These are phyloP conservation scores for Odocoileus virginianus DNA, from an alignment of 2,113 vertebrate genomes.

Conservation along the genomic window DNA sequence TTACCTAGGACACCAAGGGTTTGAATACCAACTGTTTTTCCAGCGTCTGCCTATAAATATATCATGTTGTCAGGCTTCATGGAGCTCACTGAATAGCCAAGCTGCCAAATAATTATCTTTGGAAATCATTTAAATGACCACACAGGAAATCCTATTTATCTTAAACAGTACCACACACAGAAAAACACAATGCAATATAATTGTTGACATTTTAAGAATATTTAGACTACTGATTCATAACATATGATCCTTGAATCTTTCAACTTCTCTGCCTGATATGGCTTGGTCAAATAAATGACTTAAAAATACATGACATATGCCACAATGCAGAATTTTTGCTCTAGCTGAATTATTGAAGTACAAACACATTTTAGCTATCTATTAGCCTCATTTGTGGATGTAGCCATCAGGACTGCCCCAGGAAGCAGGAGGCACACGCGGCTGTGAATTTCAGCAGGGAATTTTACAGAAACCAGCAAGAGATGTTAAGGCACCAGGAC, in stretches of 20 bases:
- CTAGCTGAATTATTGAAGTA: background rate
- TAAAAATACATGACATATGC: background rate
- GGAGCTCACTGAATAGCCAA: background rate
- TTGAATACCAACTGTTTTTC: background rate
- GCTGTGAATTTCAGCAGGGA: background rate
- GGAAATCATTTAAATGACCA: slow-evolving; percentile 36
- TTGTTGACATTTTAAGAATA: background rate
- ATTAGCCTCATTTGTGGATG: background rate
- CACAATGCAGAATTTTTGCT: background rate
- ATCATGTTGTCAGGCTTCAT: background rate
- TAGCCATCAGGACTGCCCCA: background rate
- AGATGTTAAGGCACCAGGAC: background rate
- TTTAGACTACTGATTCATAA: background rate
- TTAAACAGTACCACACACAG: background rate
- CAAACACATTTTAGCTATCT: background rate
- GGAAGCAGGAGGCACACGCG: background rate
- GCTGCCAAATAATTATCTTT: background rate
- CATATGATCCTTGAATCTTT: background rate
- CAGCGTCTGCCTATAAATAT: slow-evolving; percentile 53
- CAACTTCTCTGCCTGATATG: background rate
- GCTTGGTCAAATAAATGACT: background rate
- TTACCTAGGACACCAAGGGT: background rate
- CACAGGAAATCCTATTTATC: slow-evolving; percentile 6
- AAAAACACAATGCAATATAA: background rate
- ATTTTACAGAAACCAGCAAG: background rate